Base-by-base conservation (phyloP, 2,888 invertebrate genomes). In the Epirrhoe alternata region DNA sequence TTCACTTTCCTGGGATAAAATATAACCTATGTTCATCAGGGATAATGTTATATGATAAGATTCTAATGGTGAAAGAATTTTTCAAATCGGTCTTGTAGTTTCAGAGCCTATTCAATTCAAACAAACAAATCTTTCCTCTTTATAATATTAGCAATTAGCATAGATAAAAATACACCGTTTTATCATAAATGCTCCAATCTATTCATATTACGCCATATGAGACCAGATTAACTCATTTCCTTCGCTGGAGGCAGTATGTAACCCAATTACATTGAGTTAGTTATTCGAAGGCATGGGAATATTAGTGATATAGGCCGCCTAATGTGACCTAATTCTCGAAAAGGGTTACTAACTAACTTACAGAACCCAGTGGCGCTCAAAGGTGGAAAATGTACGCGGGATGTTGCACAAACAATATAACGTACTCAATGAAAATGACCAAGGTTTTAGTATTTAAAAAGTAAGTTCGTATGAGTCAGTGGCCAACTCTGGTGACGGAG, bases 221-320 rank as follows among this genome's bases (percentile, higher is more conserved):
- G 10, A 45, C 38, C 17, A 54, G 47, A 53, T 63, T 47, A 58
- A 57, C 59, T 49, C 38, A 53, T 59, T 64, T 64, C 53, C 53
- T 53, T 35, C 12, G 58, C 58, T 53, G 53, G 30, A 49, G 42
- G 53, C 45, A 30, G 42, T 38, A 42, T 42, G 12, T 55, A 60
- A 67, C 51, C 24, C 38, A 56, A 60, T 67, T 57, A 67, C 35
- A n/a, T 24, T 5, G 61, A 66, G 49, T 35, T 61, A 49, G 58
- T 66, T 66, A 61, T 24, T 24, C 66, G 50, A 35, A 42, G 51
- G 59, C 55, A 56, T 51, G 62, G 38, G 33, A 51, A 38, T 56
- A 56, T 45, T 55, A 61, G 35, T 35, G 33, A 38, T 49, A 61
- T 47, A 53, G 60, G 50, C 45, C 42, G 52, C 38, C 51, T 45